Conservation (phyloP, 2,797 vertebrate species). For the Halcyon smyrnensis region DNA sequence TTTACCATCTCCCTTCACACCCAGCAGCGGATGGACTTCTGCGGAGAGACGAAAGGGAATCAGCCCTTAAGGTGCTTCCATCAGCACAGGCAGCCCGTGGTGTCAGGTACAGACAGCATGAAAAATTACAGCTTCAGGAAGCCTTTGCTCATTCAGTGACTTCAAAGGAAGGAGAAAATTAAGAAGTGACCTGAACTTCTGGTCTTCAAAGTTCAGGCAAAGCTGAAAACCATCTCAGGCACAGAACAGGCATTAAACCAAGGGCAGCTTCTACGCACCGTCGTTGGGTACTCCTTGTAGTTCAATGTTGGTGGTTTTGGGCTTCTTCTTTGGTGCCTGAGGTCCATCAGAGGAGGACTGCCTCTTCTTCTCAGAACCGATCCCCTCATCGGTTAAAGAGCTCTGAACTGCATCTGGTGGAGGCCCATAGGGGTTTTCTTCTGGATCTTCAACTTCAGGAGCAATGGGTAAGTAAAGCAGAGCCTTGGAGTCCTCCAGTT, state of each 20-base stretch:
- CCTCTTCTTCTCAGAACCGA: conserved; percentile 89
- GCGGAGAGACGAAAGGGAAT: neutral
- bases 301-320: conserved; percentile 96
- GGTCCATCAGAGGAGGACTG: conserved; percentile 88
- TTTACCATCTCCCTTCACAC: conserved; percentile 98
- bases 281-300: conserved; percentile 97
- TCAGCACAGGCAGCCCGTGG: neutral
- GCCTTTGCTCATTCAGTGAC: neutral
- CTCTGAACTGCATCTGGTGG: conserved; percentile 89
- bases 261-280: conserved; percentile 76
- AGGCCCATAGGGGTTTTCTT: conserved; percentile 96
- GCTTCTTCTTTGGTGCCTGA: conserved; percentile 94
- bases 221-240: neutral
- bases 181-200: neutral
- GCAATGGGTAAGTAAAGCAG: conserved; percentile 96
- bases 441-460: conserved; percentile 96
- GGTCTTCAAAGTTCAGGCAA: neutral
- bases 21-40: conserved; percentile 98
- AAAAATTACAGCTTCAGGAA: neutral
- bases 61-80: neutral
- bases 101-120: neutral
- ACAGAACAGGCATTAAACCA: neutral
- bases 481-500: conserved; percentile 94
- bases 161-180: neutral
- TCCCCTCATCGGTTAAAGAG: conserved; percentile 83